Evolutionary conservation across 2,113 vertebrate genomes (phyloP), one percentile per base, ranked within the genome.

Genomic region (Polypterus senegalus): DNA sequence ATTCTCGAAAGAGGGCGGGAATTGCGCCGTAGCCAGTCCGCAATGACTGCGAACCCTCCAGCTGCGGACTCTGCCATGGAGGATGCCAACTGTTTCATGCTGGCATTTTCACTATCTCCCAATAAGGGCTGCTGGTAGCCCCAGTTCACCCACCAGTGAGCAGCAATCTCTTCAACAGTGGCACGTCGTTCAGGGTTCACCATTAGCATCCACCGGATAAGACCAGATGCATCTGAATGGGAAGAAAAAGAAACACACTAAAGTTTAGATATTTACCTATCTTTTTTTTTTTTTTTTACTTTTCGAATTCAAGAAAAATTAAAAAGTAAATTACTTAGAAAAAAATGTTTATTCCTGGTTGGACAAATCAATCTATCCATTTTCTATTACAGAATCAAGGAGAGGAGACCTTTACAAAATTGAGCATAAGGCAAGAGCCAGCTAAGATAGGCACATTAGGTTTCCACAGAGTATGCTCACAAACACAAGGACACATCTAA

Each of bases 111-210:
- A 7, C 77, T 79, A 69, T 91, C 90, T 1, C 76, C 76, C 0
- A 92, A 6, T 0, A 92, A 6, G 0, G 86, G 77, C 64, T 70
- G 68, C 58, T 69, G 74, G 61, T 96, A 98, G 63, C 96, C 93
- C 96, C 94, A 97, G 81, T 97, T 98, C 52, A 99, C 88, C 96
- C 96, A 99, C 95, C 94, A 98, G 70, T 98, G 96, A 3, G 88
- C 82, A 8, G 90, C 90, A 0, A 97, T 92, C 63, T 99, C 95
- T 65, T 95, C 91, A n/a, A 97, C 74, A 5, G 88, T 97, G 58
- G 95, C 96, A 11, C 96, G 86, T 46, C 91, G 90, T 55, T 89
- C 92, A 0, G 96, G 95, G 81, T 97, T 97, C 65, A 97, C 93
- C 94, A 97, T 98, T 57, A 99, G 69, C 74, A 99, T 91, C 96